These are phyloP conservation scores for Oscheius onirici DNA, from an alignment of 2,888 invertebrate genomes.

Conservation along the genomic window DNA sequence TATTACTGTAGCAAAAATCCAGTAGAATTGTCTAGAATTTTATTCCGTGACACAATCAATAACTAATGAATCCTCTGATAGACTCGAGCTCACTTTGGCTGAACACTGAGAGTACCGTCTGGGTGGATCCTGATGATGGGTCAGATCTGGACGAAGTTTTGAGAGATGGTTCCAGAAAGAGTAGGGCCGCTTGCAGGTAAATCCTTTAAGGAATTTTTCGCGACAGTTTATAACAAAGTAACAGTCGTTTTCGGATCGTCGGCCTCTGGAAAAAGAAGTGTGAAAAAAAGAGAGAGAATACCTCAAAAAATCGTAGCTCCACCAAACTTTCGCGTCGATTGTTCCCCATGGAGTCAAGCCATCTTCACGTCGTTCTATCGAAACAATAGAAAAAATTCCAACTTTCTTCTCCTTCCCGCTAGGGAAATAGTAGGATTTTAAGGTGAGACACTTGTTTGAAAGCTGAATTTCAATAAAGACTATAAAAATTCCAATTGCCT, in stretches of 20 bases:
- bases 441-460: background rate
- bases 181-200: slow-evolving; percentile 12
- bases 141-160: background rate
- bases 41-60: background rate
- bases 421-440: slow-evolving; percentile 33
- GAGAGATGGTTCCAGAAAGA: slow-evolving; percentile 17
- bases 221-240: slow-evolving; percentile 20
- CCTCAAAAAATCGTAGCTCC: slow-evolving; percentile 28
- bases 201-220: slow-evolving; percentile 16
- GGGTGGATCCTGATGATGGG: background rate
- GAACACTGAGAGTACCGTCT: background rate
- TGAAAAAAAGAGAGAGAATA: background rate
- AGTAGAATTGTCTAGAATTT: background rate
- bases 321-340: slow-evolving; percentile 15
- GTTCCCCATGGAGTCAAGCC: slow-evolving; percentile 18
- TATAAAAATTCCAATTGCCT: no score
- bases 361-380: background rate
- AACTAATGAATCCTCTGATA: slow-evolving; percentile 8
- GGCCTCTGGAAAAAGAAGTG: slow-evolving; percentile 3
- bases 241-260: background rate
- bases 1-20: background rate
- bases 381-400: background rate
- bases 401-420: slow-evolving; percentile 25
- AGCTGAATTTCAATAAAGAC: no score
- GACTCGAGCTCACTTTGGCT: background rate